A percentile compares a stretch with the other conserved stretches of the same genome.
Conservation (phyloP, 2,888 invertebrate species). For the Leptopilina myrica region DNA sequence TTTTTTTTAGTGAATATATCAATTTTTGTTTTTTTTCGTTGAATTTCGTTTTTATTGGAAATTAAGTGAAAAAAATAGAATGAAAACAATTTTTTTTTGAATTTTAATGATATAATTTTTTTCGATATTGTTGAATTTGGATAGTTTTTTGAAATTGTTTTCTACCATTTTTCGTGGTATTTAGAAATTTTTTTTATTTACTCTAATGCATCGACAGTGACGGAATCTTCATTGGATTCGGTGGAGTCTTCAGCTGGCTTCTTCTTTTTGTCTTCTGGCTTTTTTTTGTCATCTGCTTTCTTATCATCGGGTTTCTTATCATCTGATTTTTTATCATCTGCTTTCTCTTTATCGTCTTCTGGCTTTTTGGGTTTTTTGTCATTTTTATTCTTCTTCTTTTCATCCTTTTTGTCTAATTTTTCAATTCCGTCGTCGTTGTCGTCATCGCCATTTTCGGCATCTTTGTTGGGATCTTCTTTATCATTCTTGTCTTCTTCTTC, state of each 20-base stretch:
- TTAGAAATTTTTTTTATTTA: neutral
- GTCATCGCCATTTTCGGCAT: neutral
- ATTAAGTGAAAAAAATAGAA: no score
- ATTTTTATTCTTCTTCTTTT: slow-evolving; percentile 9
- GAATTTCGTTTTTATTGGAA: no score
- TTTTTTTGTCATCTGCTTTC: neutral
- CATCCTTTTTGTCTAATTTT: slow-evolving; percentile 11
- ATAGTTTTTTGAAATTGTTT: neutral
- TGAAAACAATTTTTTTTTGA: no score
- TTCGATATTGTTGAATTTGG: neutral
- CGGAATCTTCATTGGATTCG: neutral
- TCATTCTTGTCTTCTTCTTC: neutral
- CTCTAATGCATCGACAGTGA: slow-evolving; percentile 21
- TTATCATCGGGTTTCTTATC: neutral
- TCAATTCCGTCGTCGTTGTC: neutral
- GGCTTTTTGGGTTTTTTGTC: neutral
- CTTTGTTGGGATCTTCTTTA: neutral
- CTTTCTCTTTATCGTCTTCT: neutral
- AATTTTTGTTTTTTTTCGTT: no score
- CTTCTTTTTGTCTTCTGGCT: neutral
- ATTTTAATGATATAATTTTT: neutral
- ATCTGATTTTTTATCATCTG: neutral
- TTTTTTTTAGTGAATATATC: no score
- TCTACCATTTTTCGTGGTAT: no score
- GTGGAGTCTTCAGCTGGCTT: neutral